Conservation (phyloP, 2,113 vertebrate species). For the Trogon surrucura region DNA sequence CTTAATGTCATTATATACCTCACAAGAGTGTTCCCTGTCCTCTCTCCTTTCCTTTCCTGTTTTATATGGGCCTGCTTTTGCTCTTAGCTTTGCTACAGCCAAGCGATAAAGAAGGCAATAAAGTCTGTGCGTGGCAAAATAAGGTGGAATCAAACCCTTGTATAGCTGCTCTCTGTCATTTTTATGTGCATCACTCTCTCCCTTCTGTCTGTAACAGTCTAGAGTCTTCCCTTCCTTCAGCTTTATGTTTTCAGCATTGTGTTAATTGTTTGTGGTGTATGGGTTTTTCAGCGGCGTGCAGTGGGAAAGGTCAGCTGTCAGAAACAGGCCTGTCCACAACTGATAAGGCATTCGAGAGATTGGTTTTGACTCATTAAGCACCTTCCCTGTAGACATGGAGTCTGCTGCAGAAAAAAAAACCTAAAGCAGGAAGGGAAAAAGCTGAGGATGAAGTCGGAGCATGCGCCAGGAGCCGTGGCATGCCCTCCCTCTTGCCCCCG, state of each 20-base stretch:
- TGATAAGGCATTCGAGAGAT: constrained; percentile 72
- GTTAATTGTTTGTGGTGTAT: constrained; percentile 67
- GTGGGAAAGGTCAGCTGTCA: constrained; percentile 75
- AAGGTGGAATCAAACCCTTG: neutral
- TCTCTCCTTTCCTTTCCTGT: neutral
- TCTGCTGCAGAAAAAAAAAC: neutral
- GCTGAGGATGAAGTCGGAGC: neutral
- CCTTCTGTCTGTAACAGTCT: neutral
- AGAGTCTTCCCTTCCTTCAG: neutral
- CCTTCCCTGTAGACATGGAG: constrained; percentile 41
- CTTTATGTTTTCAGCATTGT: constrained; percentile 13
- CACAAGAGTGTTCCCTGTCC: neutral
- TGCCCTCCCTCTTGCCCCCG: neutral
- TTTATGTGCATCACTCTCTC: neutral
- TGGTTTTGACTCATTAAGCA: constrained; percentile 67
- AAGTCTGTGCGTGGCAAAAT: neutral
- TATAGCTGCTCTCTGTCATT: neutral
- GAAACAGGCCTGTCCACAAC: constrained; percentile 55
- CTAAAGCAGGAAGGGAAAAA: neutral
- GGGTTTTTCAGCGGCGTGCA: constrained; percentile 6
- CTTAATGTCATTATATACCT: neutral
- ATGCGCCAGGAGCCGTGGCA: neutral
- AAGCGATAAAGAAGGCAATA: neutral
- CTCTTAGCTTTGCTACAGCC: constrained; percentile 9
- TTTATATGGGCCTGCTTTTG: neutral